Evolutionary conservation across 1,140 invertebrate genomes (phyloP).

Genomic region (Zeugodacus cucurbitae): DNA sequence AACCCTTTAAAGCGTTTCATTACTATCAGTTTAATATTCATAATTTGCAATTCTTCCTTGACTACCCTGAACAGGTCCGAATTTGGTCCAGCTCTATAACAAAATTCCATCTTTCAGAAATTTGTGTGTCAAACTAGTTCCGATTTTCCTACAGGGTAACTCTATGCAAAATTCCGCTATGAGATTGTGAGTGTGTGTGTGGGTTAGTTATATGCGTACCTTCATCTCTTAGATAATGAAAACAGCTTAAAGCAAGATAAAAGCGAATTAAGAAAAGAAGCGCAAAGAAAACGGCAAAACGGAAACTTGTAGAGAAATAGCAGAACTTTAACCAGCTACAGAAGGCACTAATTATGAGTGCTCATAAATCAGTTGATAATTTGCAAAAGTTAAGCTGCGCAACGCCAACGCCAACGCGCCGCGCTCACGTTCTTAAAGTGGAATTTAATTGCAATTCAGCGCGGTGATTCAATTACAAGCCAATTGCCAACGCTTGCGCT

Average conservation of each 20-base stretch:
- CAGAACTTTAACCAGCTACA: neutral
- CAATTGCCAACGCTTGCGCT: neutral
- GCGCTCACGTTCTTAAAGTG: neutral
- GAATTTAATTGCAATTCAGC: slow-evolving; percentile 28
- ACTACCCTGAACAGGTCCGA: too few species aligned
- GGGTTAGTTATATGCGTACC: neutral
- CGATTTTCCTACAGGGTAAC: too few species aligned
- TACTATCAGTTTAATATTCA: too few species aligned
- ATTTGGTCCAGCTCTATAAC: too few species aligned
- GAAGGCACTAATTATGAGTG: slow-evolving; percentile 16
- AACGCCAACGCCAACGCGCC: neutral
- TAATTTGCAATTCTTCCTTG: too few species aligned
- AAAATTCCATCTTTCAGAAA: too few species aligned
- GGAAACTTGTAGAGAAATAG: neutral
- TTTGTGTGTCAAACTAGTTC: too few species aligned
- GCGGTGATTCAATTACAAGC: neutral
- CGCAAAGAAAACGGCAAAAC: neutral
- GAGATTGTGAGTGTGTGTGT: neutral
- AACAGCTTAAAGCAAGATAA: slow-evolving; percentile 30
- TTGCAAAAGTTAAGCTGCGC: slow-evolving; percentile 6
- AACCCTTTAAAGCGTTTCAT: too few species aligned
- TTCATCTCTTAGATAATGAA: neutral
- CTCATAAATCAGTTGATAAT: slow-evolving; percentile 37
- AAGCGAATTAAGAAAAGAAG: slow-evolving; percentile 3
- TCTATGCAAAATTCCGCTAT: neutral